Evolutionary conservation across 2,888 invertebrate species (phyloP).

Genomic region (Limulus polyphemus): DNA sequence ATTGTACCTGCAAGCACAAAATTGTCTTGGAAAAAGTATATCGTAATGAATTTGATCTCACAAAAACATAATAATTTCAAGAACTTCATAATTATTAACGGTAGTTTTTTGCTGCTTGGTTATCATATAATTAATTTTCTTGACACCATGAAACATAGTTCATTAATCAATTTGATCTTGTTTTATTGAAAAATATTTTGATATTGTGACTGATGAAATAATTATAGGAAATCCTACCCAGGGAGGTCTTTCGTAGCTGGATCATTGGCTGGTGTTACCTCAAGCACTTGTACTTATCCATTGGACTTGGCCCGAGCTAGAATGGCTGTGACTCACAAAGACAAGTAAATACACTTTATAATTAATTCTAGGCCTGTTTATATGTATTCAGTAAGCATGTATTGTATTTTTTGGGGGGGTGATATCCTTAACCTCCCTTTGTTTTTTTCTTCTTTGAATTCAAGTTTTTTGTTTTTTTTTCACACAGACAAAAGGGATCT

Average conservation of each 20-base stretch:
- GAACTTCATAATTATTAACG: too few relatives aligned
- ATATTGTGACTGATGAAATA: constrained; percentile 2
- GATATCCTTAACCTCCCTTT: too few relatives aligned
- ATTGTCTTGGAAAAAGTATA: too few relatives aligned
- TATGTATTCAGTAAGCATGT: background rate
- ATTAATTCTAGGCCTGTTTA: background rate
- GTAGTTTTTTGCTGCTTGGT: too few relatives aligned
- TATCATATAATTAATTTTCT: background rate
- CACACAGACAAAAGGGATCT: too few relatives aligned
- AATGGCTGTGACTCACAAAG: constrained; percentile 84
- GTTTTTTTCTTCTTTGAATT: too few relatives aligned
- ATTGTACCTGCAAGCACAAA: too few relatives aligned
- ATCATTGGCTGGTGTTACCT: constrained; percentile 87
- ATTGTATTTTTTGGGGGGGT: background rate
- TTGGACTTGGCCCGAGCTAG: constrained; percentile 89
- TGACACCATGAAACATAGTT: background rate
- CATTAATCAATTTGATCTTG: constrained; percentile 16
- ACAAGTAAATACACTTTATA: constrained; percentile 47
- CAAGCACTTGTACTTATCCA: constrained; percentile 88
- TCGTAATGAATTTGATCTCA: too few relatives aligned
- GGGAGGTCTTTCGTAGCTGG: constrained; percentile 67
- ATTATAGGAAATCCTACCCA: constrained; percentile 37
- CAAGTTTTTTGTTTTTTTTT: too few relatives aligned
- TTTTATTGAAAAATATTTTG: constrained; percentile 9
- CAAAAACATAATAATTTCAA: too few relatives aligned